These are phyloP conservation scores for Drosophila macrospina DNA, from an alignment of 2,888 invertebrate species.

Conservation along the genomic window DNA sequence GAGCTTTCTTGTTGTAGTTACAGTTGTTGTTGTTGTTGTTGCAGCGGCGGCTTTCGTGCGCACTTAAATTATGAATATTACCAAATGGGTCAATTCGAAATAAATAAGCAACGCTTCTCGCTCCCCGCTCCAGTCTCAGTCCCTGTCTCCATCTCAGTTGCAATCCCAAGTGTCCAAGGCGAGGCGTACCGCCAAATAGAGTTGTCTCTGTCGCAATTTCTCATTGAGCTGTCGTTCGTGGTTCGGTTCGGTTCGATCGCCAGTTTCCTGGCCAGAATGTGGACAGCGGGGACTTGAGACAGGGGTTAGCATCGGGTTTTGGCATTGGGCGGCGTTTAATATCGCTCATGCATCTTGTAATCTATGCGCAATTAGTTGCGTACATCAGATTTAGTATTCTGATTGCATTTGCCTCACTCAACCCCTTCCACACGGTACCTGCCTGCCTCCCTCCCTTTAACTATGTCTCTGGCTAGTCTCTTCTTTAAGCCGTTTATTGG, in stretches of 20 bases:
- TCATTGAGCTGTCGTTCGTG: constrained; percentile 79
- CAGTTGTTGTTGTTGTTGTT: constrained; percentile 37
- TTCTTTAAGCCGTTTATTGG: constrained; percentile 41
- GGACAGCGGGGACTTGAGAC: neutral
- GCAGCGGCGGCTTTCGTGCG: constrained; percentile 68
- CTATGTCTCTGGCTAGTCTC: too few relatives aligned
- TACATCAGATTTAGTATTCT: constrained; percentile 82
- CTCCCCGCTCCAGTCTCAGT: neutral
- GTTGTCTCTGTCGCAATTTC: constrained; percentile 82
- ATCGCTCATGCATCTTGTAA: constrained; percentile 82
- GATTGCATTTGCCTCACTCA: constrained; percentile 67
- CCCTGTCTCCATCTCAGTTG: constrained; percentile 1
- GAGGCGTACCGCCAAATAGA: constrained; percentile 69
- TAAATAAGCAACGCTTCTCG: constrained; percentile 78
- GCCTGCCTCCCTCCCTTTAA: neutral
- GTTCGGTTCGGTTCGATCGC: constrained; percentile 31
- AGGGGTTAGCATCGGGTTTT: constrained; percentile 20
- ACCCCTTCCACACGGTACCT: neutral
- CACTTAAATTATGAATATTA: constrained; percentile 85
- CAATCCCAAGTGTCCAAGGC: too few relatives aligned
- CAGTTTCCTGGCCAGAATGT: constrained; percentile 8
- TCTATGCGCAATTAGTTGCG: constrained; percentile 81
- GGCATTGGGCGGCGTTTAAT: constrained; percentile 75
- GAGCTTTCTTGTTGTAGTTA: neutral
- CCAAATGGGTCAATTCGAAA: constrained; percentile 85